Evolutionary conservation across 2,888 invertebrate genomes (phyloP), one percentile per base, ranked within the genome.

Genomic region (Galeopsomyia nigrocyanea): DNA sequence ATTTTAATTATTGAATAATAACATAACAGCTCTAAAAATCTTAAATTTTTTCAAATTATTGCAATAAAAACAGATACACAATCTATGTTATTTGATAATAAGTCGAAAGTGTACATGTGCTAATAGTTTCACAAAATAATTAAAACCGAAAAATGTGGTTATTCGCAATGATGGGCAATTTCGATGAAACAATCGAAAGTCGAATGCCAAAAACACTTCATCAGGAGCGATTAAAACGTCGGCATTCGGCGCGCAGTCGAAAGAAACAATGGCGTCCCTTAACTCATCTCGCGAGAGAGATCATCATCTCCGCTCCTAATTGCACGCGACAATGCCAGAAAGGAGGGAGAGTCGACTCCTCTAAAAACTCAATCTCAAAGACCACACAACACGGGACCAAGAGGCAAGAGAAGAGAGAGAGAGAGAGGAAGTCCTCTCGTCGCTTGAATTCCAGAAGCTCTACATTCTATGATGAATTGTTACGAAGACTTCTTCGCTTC

Each of bases 381-480:
- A 68, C 72, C 72, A 72, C 72, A 72, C 72, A 68, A 26, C 49
- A 22, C 21, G 65, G 61, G 26, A 31, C 51, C 47, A 21, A 9
- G 19, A n/a, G n/a, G n/a, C n/a, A n/a, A n/a, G n/a, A n/a, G n/a
- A 53, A 0, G 17, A 17, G 13, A 53, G 53, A 17, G 17, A 17
- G 51, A 16, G 17, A 51, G 51, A n/a, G n/a, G 16, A 51, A 51
- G 13, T 77, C 76, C 76, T 77, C 78, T 78, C 78, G 77, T 72
- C 75, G 74, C 75, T 77, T 80, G 78, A 82, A 84, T 85, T 84
- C 84, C 85, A 84, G 82, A 82, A 84, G 83, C 82, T 82, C 50
- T 39, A 81, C 82, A 82, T 83, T 84, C 84, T 85, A 85, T 85
- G 84, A 85, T 84, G 84, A 81, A 84, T 84, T 83, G 82, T 72